Evolutionary conservation across 2,113 vertebrate genomes (phyloP), one percentile per base, ranked within the genome.

Genomic region (Pseudopipra pipra): DNA sequence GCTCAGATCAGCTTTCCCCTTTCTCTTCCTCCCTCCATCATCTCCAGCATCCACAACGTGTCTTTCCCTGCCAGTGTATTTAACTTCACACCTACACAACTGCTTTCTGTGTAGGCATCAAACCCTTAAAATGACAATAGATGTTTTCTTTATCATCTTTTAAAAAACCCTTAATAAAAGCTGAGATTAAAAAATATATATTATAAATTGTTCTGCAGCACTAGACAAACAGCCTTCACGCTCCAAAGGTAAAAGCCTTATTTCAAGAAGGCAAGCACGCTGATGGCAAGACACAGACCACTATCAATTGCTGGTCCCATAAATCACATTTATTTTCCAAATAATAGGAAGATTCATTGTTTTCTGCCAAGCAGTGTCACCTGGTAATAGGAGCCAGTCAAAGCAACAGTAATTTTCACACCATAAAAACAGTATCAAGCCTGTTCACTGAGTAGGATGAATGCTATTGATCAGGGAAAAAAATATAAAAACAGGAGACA

Each of bases 321-420:
- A 86, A 87, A 95, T 95, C 94, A 95, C 30, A 55, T 89, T 72
- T 91, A 73, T 87, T 89, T 90, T 95, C 94, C 70, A 78, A 72
- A 94, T 78, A 91, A 88, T 82, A 31, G 93, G 67, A 91, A 95
- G 93, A 90, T 80, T 91, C 95, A 95, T 73, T 62, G 70, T 87
- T 76, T 96, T 59, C 71, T 84, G 81, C 71, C 86, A 78, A 75
- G 89, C 43, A 14, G 35, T 61, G 83, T 96, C 89, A 90, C 83
- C 20, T 59, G 33, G 47, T 94, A 95, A 97, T 68, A 81, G 88
- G 35, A 75, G 68, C 47, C 37, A 76, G 90, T 94, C 95, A 96
- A 96, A 97, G 87, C 79, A 94, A 88, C 90, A 89, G 83, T 96
- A 85, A 93, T 95, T 95, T 96, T 97, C 65, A 35, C 62, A 41